Evolutionary conservation across 2,797 vertebrate species (phyloP).

Genomic region (Onychomys torridus): DNA sequence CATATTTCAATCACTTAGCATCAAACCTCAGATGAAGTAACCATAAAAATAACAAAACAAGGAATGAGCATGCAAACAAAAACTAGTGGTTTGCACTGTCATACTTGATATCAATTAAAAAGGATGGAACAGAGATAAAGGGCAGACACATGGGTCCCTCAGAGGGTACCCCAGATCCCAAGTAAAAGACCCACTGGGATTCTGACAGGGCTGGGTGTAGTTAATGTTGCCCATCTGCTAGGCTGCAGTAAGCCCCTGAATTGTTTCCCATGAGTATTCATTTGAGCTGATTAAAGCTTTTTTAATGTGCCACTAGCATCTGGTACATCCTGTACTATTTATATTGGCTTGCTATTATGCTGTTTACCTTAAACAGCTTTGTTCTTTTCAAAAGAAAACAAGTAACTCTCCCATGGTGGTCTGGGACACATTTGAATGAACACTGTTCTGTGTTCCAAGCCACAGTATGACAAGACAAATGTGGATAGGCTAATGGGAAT

Average conservation of each 20-base stretch:
- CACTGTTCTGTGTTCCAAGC: background rate
- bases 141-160: background rate
- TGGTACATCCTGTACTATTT: conserved; percentile 40
- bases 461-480: background rate
- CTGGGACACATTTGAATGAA: background rate
- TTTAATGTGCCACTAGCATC: conserved; percentile 27
- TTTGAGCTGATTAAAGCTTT: conserved; percentile 62
- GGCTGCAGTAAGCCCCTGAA: conserved; percentile 15
- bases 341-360: background rate
- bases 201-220: background rate
- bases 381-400: conserved; percentile 7
- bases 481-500: background rate
- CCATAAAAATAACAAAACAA: background rate
- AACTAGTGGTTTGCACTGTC: background rate
- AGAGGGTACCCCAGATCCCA: background rate
- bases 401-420: background rate
- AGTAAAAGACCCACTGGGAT: background rate
- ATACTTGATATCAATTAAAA: background rate
- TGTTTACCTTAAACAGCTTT: conserved; percentile 52
- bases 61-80: background rate
- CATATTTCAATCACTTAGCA: background rate
- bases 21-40: background rate
- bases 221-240: conserved; percentile 39
- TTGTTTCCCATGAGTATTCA: background rate
- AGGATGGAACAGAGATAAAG: background rate